Evolutionary conservation across 2,113 vertebrate genomes (phyloP), one percentile per base, ranked within the genome.

Genomic region (Scolopax mira): DNA sequence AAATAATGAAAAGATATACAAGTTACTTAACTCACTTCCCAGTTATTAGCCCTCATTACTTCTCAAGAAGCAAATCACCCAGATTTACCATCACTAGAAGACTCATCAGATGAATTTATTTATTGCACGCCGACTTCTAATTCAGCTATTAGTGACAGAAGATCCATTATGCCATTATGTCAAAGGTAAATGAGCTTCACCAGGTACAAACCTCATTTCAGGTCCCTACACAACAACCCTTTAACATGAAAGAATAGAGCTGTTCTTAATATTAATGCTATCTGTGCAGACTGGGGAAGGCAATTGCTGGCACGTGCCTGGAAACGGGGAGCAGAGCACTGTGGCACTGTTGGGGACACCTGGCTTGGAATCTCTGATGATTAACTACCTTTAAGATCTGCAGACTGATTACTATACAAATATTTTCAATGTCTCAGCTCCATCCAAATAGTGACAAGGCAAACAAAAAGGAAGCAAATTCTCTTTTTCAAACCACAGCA

Each of bases 71-170:
- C 35, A 72, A 19, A 10, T 57, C 23, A 93, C 51, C 17, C 55
- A 79, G 55, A 61, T 57, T 81, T 66, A 51, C 39, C 41, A 49
- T 61, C 54, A 70, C 16, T 28, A 55, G 14, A 93, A 85, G 37
- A 64, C 33, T 14, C 4, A 91, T 71, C 67, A 80, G 64, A 65
- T n/a, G 17, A 48, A 69, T 73, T 73, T 90, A 70, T 64, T 85
- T 83, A 82, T 88, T 73, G 13, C 48, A 73, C 28, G 4, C 60
- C 28, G 46, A 77, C 31, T 77, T 88, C 31, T 75, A 83, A 80
- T 67, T 60, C 88, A 86, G 69, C 69, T 92, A 31, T 83, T 81
- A 88, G 52, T 93, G 93, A 91, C 67, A 88, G 75, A 79, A 80
- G 13, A 61, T 35, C 61, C 17, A 70, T 86, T 87, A 85, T 24